Evolutionary conservation across 2,888 invertebrate genomes (phyloP).

Genomic region (Cosmopolites sordidus): DNA sequence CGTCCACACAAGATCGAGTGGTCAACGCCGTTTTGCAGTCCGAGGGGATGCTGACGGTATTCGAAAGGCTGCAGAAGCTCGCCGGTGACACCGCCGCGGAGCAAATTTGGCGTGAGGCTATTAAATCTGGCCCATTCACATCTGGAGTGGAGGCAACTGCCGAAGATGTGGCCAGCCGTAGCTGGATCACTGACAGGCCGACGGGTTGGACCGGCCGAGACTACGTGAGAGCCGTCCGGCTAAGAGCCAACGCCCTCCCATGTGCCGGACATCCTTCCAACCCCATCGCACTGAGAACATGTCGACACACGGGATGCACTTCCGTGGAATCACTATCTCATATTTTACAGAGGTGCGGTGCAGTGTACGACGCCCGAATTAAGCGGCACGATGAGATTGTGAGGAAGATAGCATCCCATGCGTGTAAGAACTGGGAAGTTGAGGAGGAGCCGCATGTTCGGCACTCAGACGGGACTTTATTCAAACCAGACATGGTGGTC

Average conservation of each 20-base stretch:
- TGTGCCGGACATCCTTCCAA: not conserved
- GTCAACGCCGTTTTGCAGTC: not conserved
- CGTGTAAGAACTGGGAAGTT: not conserved
- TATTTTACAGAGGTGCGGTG: not conserved
- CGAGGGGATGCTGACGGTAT: not conserved
- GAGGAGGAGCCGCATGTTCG: not conserved
- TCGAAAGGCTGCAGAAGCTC: not conserved
- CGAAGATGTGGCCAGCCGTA: not conserved
- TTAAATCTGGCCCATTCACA: no score
- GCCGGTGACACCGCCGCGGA: not conserved
- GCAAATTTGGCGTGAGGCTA: not conserved
- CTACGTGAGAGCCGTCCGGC: constrained; percentile 1
- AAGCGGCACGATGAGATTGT: not conserved
- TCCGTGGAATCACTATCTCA: not conserved
- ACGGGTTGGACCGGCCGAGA: constrained; percentile 4
- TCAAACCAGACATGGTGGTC: not conserved
- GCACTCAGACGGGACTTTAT: not conserved
- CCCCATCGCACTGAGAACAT: not conserved
- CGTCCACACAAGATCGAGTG: not conserved
- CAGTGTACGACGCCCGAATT: not conserved
- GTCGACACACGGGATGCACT: no score
- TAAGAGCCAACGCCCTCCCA: not conserved
- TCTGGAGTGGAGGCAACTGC: no score
- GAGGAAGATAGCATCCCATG: not conserved
- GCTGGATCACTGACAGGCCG: not conserved